phyloP scores from a whole-genome alignment of 2,113 vertebrate genomes.

The Rutilus rutilus region DNA sequence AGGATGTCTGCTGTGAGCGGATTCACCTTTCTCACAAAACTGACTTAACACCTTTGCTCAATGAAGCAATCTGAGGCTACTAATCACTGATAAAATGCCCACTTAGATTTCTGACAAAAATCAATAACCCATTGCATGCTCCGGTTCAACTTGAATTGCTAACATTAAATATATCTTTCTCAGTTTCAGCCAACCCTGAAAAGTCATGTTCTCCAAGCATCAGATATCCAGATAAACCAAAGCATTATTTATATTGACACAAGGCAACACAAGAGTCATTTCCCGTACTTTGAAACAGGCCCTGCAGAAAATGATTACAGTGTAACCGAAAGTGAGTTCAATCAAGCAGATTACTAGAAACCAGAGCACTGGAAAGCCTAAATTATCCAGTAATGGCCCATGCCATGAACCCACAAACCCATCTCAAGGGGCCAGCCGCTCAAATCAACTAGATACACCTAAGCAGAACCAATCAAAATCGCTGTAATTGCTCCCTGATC shows the following conservation, averaged over 20 bases:
- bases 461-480: not conserved
- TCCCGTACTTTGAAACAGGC: slow-evolving; percentile 20
- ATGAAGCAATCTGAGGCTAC: slow-evolving; percentile 12
- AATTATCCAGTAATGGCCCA: slow-evolving; percentile 36
- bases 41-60: not conserved
- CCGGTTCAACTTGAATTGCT: not conserved
- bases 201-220: not conserved
- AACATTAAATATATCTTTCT: slow-evolving; percentile 19
- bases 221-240: slow-evolving; percentile 14
- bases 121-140: slow-evolving; percentile 18
- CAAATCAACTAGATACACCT: not conserved
- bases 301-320: slow-evolving; percentile 31
- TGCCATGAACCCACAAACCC: slow-evolving; percentile 14
- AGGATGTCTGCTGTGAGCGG: not conserved
- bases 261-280: slow-evolving; percentile 38
- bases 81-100: not conserved
- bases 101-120: slow-evolving; percentile 8
- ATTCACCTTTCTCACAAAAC: not conserved
- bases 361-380: slow-evolving; percentile 13
- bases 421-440: not conserved
- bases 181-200: not conserved
- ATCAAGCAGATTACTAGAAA: slow-evolving; percentile 37
- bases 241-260: slow-evolving; percentile 35
- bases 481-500: not conserved
- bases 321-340: slow-evolving; percentile 43